Base-by-base conservation (phyloP, 2,888 invertebrate genomes). In the Proisotoma minuta region DNA sequence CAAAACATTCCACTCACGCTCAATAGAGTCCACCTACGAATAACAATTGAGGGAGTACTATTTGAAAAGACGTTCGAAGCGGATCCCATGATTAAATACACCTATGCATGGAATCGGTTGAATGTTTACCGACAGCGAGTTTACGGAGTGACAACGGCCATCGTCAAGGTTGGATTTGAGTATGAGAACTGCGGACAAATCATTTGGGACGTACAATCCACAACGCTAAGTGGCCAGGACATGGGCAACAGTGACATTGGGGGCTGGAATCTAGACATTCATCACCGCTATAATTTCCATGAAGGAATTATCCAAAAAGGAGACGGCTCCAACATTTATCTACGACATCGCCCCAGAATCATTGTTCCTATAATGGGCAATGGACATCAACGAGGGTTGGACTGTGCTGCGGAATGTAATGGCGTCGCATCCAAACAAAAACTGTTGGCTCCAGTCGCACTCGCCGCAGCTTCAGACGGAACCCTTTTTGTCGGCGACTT, bases 251-350 rank as follows among this genome's bases (percentile, higher is more conserved):
- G 95, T 0, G 95, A 95, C 79, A 91, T 96, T 40, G 97, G 96
- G 0, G 95, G 94, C 15, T 98, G 97, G 97, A 96, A 97, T 78
- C 81, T 99, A 73, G 94, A 98, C 77, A 93, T 97, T 69, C 97
- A 98, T 80, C 73, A 73, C 48, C 84, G 96, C 73, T 96, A 97
- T 78, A 98, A 99, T 78, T 94, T 93, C 84, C 94, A 97, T 76
- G 96, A 97, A 82, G 97, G 89, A 28, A 95, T 98, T 66, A 82
- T 98, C 0, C 96, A 98, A 80, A 95, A 96, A 77, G 98, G 98
- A 27, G 97, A 98, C 75, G 98, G 98, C 12, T 90, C 94, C 0
- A 95, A 94, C 75, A 90, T 95, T 63, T 96, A 95, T 78, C 79
- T 98, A 75, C 93, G 90, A 74, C 91, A 96, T 77, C 90, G 93